These are phyloP conservation scores for Drepanosiphum platanoidis DNA, from an alignment of 2,888 invertebrate species.

Conservation along the genomic window DNA sequence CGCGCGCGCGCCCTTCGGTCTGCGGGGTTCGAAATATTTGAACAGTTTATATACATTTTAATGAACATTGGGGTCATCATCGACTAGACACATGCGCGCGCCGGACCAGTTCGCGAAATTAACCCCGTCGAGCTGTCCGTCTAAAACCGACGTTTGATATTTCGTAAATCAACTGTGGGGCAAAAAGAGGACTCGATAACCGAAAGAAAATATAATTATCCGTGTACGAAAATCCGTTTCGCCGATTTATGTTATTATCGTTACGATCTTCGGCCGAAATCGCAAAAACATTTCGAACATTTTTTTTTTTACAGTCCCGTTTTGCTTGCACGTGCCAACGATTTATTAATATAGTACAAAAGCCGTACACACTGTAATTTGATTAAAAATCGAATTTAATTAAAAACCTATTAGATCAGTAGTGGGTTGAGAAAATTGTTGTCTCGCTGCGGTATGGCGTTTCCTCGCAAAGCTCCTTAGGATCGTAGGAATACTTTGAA, in stretches of 20 bases:
- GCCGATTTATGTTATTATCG: background rate
- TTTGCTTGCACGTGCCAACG: background rate
- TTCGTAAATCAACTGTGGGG: no score
- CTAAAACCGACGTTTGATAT: no score
- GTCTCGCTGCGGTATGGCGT: background rate
- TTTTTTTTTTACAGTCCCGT: no score
- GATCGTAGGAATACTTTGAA: background rate
- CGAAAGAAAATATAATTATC: background rate
- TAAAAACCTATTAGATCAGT: background rate
- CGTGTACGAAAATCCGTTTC: background rate
- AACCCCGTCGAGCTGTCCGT: no score
- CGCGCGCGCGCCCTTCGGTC: background rate
- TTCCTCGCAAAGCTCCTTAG: background rate
- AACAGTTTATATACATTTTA: constrained; percentile 12
- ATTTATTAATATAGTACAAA: background rate
- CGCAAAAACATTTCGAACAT: background rate
- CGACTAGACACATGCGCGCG: background rate
- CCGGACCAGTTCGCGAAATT: no score
- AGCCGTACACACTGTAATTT: background rate
- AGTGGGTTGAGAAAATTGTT: background rate
- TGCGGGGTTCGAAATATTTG: background rate
- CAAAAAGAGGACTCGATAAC: background rate
- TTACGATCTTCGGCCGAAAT: background rate
- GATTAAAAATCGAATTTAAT: background rate
- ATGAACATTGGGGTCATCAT: background rate